phyloP scores from a whole-genome alignment of 2,888 invertebrate species.

The Schrankia costaestrigalis region DNA sequence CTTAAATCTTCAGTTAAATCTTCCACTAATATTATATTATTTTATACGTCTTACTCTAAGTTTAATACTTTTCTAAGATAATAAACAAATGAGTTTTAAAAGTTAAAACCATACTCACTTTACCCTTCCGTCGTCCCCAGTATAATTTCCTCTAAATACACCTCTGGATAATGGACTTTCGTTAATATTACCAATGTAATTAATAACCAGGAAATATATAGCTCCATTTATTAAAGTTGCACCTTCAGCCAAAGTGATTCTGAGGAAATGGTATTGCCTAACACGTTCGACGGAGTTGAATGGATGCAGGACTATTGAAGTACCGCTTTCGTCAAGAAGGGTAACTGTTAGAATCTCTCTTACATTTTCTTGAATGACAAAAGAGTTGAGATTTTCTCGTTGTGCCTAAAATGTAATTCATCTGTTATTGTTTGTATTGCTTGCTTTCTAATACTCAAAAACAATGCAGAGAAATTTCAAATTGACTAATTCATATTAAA shows the following conservation, averaged over 20 bases:
- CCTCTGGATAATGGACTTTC: constrained; percentile 69
- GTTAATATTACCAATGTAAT: constrained; percentile 67
- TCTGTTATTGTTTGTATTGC: neutral
- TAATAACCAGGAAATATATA: constrained; percentile 46
- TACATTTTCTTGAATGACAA: constrained; percentile 67
- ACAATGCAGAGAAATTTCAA: no score
- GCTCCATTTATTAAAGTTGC: constrained; percentile 38
- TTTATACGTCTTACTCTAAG: no score
- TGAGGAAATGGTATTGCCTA: constrained; percentile 53
- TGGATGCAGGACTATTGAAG: constrained; percentile 32
- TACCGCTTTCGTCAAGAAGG: constrained; percentile 32
- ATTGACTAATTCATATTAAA: no score
- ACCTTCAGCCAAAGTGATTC: constrained; percentile 52
- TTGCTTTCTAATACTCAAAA: neutral
- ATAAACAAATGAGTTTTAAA: no score
- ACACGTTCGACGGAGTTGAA: constrained; percentile 45
- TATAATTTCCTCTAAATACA: constrained; percentile 66
- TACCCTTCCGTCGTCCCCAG: constrained; percentile 40
- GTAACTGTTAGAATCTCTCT: constrained; percentile 43
- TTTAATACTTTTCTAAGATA: no score
- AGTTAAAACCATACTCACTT: no score
- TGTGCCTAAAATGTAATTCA: constrained; percentile 48
- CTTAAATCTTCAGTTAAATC: no score
- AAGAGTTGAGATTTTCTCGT: constrained; percentile 34
- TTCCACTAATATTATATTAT: no score